Evolutionary conservation across 2,888 invertebrate genomes (phyloP).

Genomic region (Heliconius ethilla): DNA sequence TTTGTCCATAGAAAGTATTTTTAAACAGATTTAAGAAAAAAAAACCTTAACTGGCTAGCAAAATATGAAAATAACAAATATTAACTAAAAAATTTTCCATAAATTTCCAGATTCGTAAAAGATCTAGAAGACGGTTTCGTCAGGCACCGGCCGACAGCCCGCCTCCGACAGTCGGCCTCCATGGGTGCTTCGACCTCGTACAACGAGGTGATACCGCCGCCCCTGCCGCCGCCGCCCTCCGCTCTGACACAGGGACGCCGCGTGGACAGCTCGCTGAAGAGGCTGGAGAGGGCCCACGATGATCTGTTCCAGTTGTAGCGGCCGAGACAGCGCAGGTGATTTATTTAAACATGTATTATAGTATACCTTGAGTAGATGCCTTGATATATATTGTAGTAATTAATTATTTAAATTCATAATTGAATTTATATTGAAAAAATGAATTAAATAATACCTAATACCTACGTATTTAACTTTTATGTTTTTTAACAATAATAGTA

Average conservation of each 20-base stretch:
- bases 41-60: no score
- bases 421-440: not conserved
- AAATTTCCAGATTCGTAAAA: conserved; percentile 78
- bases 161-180: conserved; percentile 82
- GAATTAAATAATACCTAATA: not conserved
- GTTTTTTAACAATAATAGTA: not conserved
- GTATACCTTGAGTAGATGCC: no score
- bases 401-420: not conserved
- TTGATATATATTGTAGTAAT: no score
- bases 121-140: conserved; percentile 81
- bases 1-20: no score
- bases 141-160: conserved; percentile 79
- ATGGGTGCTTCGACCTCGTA: conserved; percentile 73
- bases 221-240: conserved; percentile 82
- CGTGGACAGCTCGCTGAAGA: conserved; percentile 90
- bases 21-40: no score
- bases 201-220: conserved; percentile 76
- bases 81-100: not conserved
- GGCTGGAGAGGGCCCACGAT: conserved; percentile 92
- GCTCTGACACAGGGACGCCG: conserved; percentile 91
- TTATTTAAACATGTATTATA: not conserved
- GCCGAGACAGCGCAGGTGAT: conserved; percentile 75
- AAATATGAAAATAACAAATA: not conserved
- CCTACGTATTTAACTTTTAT: not conserved
- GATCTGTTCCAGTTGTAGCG: conserved; percentile 96